Evolutionary conservation across 2,888 invertebrate species (phyloP).

Genomic region (Plebejus argus): DNA sequence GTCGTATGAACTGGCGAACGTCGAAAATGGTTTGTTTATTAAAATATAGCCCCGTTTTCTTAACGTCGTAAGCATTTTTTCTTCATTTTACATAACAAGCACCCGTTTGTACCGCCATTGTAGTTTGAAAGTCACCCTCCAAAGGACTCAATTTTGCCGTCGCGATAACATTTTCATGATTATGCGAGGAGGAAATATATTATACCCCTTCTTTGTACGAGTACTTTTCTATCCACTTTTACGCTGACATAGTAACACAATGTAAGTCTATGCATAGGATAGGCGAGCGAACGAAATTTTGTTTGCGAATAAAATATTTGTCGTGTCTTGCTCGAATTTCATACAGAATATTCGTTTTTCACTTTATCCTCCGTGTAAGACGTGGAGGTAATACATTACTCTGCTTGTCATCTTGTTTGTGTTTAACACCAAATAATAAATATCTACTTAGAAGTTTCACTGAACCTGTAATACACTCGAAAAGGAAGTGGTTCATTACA

Average conservation of each 20-base stretch:
- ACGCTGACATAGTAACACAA: slow-evolving; percentile 45
- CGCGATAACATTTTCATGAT: slow-evolving; percentile 64
- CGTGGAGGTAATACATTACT: not conserved
- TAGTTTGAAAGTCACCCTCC: slow-evolving; percentile 56
- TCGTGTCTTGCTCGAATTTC: slow-evolving; percentile 32
- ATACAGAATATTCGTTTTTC: slow-evolving; percentile 19
- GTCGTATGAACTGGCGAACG: slow-evolving; percentile 8
- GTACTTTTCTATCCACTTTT: slow-evolving; percentile 48
- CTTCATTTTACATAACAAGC: slow-evolving; percentile 36
- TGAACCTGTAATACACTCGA: no score
- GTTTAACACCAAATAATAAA: not conserved
- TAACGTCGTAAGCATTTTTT: slow-evolving; percentile 33
- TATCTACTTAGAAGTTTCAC: not conserved
- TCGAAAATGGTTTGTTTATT: slow-evolving; percentile 21
- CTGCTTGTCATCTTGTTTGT: not conserved
- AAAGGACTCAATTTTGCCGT: slow-evolving; percentile 61
- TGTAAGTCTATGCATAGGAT: slow-evolving; percentile 49
- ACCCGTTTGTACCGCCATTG: slow-evolving; percentile 43
- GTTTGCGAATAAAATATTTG: slow-evolving; percentile 37
- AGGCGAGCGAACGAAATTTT: slow-evolving; percentile 37
- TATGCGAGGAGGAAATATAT: slow-evolving; percentile 42
- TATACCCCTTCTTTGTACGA: slow-evolving; percentile 51
- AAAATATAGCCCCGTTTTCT: slow-evolving; percentile 33
- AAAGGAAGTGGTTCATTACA: no score
- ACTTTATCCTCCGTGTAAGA: not conserved